These are phyloP conservation scores for Anolis apletophallus DNA, from an alignment of 2,797 vertebrate species.

Conservation along the genomic window DNA sequence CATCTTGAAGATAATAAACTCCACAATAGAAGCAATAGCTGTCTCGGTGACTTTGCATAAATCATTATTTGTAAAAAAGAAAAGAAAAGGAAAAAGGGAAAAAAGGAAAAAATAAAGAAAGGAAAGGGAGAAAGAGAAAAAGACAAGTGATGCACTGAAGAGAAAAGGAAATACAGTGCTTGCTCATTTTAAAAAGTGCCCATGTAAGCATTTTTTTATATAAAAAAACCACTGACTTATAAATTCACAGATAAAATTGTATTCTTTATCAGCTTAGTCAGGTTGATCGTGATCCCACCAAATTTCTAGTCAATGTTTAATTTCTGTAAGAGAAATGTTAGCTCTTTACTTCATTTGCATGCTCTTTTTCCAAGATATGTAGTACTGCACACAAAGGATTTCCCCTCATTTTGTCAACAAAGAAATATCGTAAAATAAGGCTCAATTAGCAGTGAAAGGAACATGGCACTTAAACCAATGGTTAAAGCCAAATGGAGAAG, in stretches of 20 bases:
- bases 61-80: constrained; percentile 77
- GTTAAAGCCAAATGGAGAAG: too few relatives aligned
- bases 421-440: neutral
- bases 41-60: constrained; percentile 78
- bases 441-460: neutral
- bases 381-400: too few relatives aligned
- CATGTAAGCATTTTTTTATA: constrained; percentile 54
- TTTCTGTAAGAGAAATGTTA: neutral
- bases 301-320: neutral
- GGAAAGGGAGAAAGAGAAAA: constrained; percentile 34
- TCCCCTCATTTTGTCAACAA: neutral
- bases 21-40: constrained; percentile 74
- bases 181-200: constrained; percentile 62
- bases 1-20: constrained; percentile 80
- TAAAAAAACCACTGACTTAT: constrained; percentile 46
- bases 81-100: neutral
- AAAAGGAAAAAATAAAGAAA: neutral
- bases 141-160: constrained; percentile 69
- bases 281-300: neutral
- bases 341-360: too few relatives aligned
- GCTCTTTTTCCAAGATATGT: constrained; percentile 33
- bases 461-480: neutral
- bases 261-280: neutral
- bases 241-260: constrained; percentile 24
- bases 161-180: constrained; percentile 51